Evolutionary conservation across 2,797 vertebrate genomes (phyloP).

Genomic region (Halcyon leucocephala): DNA sequence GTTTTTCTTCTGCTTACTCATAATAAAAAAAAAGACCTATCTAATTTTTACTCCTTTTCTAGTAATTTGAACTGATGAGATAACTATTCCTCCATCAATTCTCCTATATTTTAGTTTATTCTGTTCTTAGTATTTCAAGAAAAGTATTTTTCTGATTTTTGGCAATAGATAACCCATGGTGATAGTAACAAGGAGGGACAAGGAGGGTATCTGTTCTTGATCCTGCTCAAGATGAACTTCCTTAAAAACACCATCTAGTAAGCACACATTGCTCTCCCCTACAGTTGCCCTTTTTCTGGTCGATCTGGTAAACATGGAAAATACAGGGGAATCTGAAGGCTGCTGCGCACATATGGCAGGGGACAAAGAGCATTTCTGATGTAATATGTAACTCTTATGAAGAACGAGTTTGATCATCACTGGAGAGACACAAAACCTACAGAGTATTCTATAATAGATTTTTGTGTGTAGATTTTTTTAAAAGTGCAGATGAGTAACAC

Average conservation of each 20-base stretch:
- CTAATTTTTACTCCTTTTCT: not conserved
- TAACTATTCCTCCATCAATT: not conserved
- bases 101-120: not conserved
- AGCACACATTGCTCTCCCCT: not conserved
- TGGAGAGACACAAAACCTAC: not conserved
- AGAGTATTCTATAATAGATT: not conserved
- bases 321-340: not conserved
- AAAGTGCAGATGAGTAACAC: rapidly evolving
- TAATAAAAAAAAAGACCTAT: not conserved
- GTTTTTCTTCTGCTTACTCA: conserved; percentile 20
- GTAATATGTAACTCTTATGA: not conserved
- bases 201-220: not conserved
- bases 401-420: not conserved
- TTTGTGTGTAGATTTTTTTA: not conserved
- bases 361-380: not conserved
- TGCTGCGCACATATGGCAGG: not conserved
- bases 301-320: not conserved
- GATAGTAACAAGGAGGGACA: not conserved
- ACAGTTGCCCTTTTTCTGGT: not conserved
- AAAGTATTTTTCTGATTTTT: not conserved
- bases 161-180: not conserved
- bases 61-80: not conserved
- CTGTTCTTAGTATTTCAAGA: not conserved
- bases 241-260: not conserved
- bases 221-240: not conserved